Percentiles rank a stretch among this genome's conserved stretches.
Evolutionary conservation across 2,797 vertebrate genomes (phyloP).

Genomic region (Coccyzus lansbergi): DNA sequence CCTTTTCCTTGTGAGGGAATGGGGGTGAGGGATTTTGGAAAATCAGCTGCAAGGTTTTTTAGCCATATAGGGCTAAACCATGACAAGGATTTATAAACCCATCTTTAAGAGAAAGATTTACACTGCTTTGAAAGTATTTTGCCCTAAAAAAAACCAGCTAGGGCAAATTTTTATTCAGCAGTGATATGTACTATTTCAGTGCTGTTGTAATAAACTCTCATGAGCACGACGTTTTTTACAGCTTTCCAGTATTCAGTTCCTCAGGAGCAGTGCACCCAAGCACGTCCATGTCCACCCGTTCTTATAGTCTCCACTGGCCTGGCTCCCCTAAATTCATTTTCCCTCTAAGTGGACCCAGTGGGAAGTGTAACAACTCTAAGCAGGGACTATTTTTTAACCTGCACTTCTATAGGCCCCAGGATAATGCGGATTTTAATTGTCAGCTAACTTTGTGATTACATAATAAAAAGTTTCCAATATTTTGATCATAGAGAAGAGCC

Average conservation of each 20-base stretch:
- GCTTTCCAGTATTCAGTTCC: not conserved
- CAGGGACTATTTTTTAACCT: not conserved
- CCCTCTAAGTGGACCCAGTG: not conserved
- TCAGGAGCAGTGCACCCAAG: not conserved
- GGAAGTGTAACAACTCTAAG: not conserved
- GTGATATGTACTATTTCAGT: not conserved
- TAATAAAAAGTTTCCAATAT: not conserved
- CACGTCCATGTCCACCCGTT: not conserved
- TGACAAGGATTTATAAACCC: constrained; percentile 3
- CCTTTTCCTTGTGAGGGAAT: too few relatives aligned
- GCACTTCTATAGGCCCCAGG: not conserved
- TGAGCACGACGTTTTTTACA: not conserved
- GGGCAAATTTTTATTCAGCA: not conserved
- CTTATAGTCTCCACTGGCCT: not conserved
- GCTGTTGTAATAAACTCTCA: not conserved
- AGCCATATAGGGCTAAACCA: too few relatives aligned
- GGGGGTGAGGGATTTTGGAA: too few relatives aligned
- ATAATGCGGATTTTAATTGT: not conserved
- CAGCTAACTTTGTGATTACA: not conserved
- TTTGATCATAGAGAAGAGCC: not conserved
- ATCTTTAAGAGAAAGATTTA: constrained; percentile 21
- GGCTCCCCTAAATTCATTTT: not conserved
- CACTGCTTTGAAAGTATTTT: constrained; percentile 9
- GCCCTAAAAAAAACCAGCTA: not conserved
- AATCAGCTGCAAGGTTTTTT: too few relatives aligned